These are phyloP conservation scores for Pseudorhombus dupliciocellatus DNA, from an alignment of 2,113 vertebrate species.

Conservation along the genomic window DNA sequence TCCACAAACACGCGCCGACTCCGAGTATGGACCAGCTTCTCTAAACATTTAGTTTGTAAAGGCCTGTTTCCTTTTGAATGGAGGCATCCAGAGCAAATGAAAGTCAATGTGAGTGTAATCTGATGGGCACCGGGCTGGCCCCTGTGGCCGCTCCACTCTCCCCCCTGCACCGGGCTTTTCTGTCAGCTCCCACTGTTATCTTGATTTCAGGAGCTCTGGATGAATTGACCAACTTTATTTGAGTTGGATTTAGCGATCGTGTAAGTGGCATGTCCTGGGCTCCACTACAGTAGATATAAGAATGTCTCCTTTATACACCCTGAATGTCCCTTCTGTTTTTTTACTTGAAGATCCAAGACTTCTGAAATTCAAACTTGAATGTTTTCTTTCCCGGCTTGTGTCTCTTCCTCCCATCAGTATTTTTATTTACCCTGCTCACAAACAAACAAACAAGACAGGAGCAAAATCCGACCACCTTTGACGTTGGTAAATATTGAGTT, in stretches of 20 bases:
- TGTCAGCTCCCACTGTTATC: neutral
- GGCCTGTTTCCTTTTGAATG: neutral
- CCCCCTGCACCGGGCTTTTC: neutral
- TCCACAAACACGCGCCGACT: neutral
- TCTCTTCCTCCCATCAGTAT: neutral
- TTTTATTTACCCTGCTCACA: no score
- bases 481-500: no score
- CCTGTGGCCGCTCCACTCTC: neutral
- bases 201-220: neutral
- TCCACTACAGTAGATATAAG: no score
- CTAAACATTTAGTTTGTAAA: constrained; percentile 35
- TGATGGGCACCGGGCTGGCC: neutral
- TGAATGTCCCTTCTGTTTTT: no score
- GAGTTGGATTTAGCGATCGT: neutral
- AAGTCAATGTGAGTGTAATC: neutral
- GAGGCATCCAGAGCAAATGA: neutral
- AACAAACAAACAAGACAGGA: no score
- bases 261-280: neutral
- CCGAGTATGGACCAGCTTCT: neutral
- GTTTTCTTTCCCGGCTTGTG: neutral
- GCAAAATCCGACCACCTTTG: no score
- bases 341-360: no score
- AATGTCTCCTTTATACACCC: no score
- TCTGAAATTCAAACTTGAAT: neutral
- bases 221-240: neutral